Percentiles rank a stretch among this genome's conserved stretches.
phyloP scores from a whole-genome alignment of 2,797 vertebrate genomes.

The Heliangelus exortis region DNA sequence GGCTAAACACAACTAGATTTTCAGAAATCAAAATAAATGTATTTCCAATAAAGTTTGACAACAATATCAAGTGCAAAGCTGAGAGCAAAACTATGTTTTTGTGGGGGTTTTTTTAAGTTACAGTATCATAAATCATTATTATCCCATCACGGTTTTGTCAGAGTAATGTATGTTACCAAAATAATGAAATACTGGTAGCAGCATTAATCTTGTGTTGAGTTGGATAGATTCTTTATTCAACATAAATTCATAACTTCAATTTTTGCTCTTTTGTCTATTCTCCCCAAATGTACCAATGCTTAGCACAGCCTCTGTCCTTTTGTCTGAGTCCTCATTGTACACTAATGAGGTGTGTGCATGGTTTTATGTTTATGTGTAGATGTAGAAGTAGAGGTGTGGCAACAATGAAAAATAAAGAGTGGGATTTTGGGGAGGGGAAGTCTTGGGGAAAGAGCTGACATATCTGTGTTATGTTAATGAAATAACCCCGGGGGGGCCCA shows the following conservation, averaged over 20 bases:
- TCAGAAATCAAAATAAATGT: slow-evolving; percentile 83
- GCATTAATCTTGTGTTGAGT: slow-evolving; percentile 1
- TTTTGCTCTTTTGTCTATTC: slow-evolving; percentile 20
- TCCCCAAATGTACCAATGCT: neutral
- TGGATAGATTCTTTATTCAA: slow-evolving; percentile 19
- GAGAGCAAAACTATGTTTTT: slow-evolving; percentile 35
- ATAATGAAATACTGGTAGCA: neutral
- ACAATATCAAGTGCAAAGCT: slow-evolving; percentile 62
- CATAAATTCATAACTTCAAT: neutral
- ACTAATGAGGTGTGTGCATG: fast-evolving
- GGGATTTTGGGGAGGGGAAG: neutral
- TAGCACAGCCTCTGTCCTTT: neutral
- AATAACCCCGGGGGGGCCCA: neutral
- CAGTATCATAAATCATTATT: slow-evolving; percentile 29
- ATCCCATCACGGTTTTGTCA: neutral
- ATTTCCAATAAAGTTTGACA: slow-evolving; percentile 75
- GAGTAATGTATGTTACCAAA: neutral
- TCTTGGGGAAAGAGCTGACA: neutral
- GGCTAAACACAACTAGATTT: slow-evolving; percentile 76
- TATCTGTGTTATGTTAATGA: neutral
- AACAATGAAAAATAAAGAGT: neutral
- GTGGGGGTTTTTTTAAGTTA: slow-evolving; percentile 3
- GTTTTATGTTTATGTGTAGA: neutral
- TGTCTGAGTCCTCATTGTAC: neutral
- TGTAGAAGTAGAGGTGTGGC: neutral